Conservation (phyloP, 2,797 vertebrate genomes). For the Tauraco hartlaubi region DNA sequence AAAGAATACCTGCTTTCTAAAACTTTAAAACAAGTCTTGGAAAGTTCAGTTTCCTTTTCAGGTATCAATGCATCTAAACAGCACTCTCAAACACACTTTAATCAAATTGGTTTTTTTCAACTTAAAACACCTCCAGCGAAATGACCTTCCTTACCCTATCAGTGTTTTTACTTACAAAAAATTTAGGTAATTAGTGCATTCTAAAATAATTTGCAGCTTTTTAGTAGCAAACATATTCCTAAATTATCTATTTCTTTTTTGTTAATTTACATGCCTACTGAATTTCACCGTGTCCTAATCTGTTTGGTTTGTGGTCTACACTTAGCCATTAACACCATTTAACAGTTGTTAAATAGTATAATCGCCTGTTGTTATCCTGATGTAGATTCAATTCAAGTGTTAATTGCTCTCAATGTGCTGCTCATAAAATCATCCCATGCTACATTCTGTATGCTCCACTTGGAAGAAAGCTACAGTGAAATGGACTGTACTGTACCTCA, state of each 20-base stretch:
- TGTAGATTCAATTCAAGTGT: neutral
- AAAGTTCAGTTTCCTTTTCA: too few relatives aligned
- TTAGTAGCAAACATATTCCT: conserved; percentile 2
- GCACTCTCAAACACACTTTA: neutral
- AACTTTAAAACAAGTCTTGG: too few relatives aligned
- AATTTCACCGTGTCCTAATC: conserved; percentile 13
- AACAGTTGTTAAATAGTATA: conserved; percentile 60
- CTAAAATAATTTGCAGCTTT: conserved; percentile 23
- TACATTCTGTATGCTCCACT: neutral
- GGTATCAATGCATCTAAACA: neutral
- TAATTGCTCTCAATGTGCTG: conserved; percentile 38
- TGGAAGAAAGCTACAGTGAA: neutral
- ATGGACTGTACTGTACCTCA: neutral
- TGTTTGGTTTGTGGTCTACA: neutral
- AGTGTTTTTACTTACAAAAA: neutral
- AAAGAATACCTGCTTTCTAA: too few relatives aligned
- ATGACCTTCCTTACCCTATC: neutral
- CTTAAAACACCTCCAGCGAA: neutral
- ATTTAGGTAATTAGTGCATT: neutral
- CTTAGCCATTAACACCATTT: conserved; percentile 38
- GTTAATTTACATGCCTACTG: neutral
- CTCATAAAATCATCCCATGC: neutral
- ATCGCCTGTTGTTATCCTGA: conserved; percentile 27
- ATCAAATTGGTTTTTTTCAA: neutral
- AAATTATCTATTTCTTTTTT: conserved; percentile 29